Percentiles rank a stretch among this genome's conserved stretches.
phyloP scores from a whole-genome alignment of 2,888 invertebrate genomes.

The Cartodere bifasciata region DNA sequence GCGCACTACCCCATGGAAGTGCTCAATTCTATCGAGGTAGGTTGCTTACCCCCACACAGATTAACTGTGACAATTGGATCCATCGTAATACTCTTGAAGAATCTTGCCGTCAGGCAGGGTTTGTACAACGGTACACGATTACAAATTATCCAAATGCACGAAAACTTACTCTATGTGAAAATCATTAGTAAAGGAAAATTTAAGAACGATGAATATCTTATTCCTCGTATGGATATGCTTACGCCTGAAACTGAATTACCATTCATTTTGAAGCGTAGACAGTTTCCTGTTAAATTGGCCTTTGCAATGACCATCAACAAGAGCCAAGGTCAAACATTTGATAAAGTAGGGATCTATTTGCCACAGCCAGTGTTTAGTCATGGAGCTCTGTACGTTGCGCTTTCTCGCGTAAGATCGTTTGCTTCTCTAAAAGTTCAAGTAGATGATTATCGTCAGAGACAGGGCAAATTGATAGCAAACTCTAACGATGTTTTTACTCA shows the following conservation, averaged over 20 bases:
- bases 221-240: slow-evolving; percentile 1
- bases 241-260: no score
- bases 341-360: slow-evolving; percentile 1
- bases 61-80: neutral
- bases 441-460: no score
- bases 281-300: neutral
- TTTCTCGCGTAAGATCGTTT: neutral
- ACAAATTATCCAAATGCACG: neutral
- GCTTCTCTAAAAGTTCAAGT: no score
- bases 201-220: neutral
- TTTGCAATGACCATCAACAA: slow-evolving; percentile 1
- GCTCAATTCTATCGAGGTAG: neutral
- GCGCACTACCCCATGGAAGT: neutral
- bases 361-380: neutral
- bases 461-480: no score
- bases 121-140: slow-evolving; percentile 1
- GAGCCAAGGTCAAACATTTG: neutral
- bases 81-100: neutral
- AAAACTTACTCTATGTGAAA: neutral
- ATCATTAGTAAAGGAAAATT: neutral
- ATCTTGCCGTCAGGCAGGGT: neutral
- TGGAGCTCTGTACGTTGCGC: neutral
- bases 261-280: no score
- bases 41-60: neutral
- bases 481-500: no score